These are phyloP conservation scores for Nematopogon swammerdamellus DNA, from an alignment of 2,888 invertebrate genomes.

Conservation along the genomic window DNA sequence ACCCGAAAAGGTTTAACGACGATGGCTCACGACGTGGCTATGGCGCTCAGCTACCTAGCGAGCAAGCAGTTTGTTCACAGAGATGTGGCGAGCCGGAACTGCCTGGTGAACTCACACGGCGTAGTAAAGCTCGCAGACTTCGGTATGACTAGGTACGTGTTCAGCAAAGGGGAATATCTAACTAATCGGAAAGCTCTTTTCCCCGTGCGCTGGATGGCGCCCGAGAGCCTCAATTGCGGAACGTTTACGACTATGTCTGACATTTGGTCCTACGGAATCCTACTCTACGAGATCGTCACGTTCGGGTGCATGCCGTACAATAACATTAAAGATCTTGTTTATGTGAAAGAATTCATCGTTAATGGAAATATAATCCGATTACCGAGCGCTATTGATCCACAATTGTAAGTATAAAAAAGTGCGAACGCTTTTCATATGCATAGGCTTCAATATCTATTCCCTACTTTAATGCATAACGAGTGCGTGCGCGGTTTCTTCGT, in stretches of 20 bases:
- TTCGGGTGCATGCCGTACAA: conserved; percentile 89
- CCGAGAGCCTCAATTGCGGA: conserved; percentile 79
- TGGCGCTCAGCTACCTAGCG: conserved; percentile 81
- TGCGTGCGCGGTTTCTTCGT: too few relatives aligned
- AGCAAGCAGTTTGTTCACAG: conserved; percentile 85
- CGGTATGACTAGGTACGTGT: conserved; percentile 87
- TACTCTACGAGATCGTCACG: conserved; percentile 84
- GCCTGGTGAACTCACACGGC: conserved; percentile 69
- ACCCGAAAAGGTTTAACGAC: conserved; percentile 74
- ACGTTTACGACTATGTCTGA: conserved; percentile 85
- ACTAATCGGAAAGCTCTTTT: conserved; percentile 85
- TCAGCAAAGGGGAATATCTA: conserved; percentile 85
- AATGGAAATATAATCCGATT: conserved; percentile 68
- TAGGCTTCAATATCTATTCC: too few relatives aligned
- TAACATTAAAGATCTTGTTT: conserved; percentile 79
- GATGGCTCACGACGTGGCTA: conserved; percentile 84
- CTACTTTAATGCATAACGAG: too few relatives aligned
- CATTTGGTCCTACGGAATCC: conserved; percentile 89
- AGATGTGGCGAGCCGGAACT: conserved; percentile 80
- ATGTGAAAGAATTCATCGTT: conserved; percentile 71
- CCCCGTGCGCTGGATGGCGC: conserved; percentile 93
- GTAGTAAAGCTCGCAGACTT: conserved; percentile 83
- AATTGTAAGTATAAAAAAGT: conserved; percentile 77
- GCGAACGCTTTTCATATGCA: too few relatives aligned
- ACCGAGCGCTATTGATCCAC: conserved; percentile 73